Percentiles rank a stretch among this genome's conserved stretches.
phyloP scores from a whole-genome alignment of 2,888 invertebrate genomes.

The Frankliniella intonsa region DNA sequence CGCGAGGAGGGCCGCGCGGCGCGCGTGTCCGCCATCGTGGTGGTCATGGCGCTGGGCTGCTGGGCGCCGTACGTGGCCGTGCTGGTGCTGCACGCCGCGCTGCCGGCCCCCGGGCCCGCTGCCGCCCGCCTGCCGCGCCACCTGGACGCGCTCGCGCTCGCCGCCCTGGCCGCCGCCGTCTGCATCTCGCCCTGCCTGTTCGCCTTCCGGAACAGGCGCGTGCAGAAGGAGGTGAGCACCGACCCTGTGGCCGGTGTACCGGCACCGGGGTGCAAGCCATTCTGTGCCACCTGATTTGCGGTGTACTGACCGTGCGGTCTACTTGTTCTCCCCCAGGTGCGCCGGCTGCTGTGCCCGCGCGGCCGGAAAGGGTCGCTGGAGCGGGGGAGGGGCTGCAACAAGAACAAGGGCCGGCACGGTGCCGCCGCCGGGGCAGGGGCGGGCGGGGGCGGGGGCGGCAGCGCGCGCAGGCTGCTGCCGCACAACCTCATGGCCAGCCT shows the following conservation, averaged over 20 bases:
- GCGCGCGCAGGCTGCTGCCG: slow-evolving; percentile 50
- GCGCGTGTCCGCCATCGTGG: slow-evolving; percentile 74
- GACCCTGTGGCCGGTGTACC: neutral
- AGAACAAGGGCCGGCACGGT: slow-evolving; percentile 30
- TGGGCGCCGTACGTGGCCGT: slow-evolving; percentile 53
- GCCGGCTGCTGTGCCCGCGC: slow-evolving; percentile 8
- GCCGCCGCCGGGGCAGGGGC: neutral
- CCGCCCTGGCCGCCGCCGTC: slow-evolving; percentile 54
- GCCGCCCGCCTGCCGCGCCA: slow-evolving; percentile 40
- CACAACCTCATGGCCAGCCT: slow-evolving; percentile 39
- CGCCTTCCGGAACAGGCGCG: slow-evolving; percentile 67
- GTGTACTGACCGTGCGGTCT: neutral
- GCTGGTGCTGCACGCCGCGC: slow-evolving; percentile 44
- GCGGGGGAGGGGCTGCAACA: slow-evolving; percentile 31
- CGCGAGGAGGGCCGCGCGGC: slow-evolving; percentile 86
- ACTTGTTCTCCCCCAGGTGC: neutral
- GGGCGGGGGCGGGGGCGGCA: slow-evolving; percentile 41
- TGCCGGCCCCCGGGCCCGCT: slow-evolving; percentile 41
- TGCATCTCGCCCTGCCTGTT: slow-evolving; percentile 70
- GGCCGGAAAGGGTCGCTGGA: slow-evolving; percentile 34
- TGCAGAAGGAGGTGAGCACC: slow-evolving; percentile 53
- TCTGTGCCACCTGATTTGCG: neutral
- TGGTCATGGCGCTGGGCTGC: slow-evolving; percentile 60
- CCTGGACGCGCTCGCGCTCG: slow-evolving; percentile 43
- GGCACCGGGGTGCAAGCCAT: too few species aligned